Base-by-base conservation (phyloP, 2,888 invertebrate genomes). In the Eupithecia dodoneata region DNA sequence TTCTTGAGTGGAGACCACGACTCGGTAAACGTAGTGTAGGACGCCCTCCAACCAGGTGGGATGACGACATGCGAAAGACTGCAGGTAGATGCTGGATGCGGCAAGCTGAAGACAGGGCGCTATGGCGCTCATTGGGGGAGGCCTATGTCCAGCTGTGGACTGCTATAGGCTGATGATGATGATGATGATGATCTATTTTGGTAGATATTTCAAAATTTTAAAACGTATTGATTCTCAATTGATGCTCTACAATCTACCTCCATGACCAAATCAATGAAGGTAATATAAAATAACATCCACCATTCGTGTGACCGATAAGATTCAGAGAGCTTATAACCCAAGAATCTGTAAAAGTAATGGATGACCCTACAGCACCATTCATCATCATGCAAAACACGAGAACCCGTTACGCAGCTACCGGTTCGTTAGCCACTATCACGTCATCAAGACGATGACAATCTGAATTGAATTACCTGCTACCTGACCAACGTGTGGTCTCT, bases 371-470 rank as follows among this genome's bases (percentile, higher is more conserved):
- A 80, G 78, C 85, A 87, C 86, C 87, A 87, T 87, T 87, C 84
- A 87, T 87, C 86, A 84, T 85, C 82, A 85, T 85, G 86, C 87
- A 83, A 87, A 87, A 87, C 87, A 83, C 82, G 80, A 84, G 78
- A 82, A 87, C 88, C 91, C 90, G 92, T 90, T 91, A 91, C 83
- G 74, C 85, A 67, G 93, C 93, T 93, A 94, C 93, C 87, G 90
- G 85, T 94, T 94, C 94, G 94, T 95, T 94, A 94, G 91, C 87
- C 79, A 81, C 88, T 93, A 94, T 94, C 94, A 90, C 91, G 89
- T 93, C 92, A 94, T 94, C 93, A 88, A 87, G 87, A 90, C 90
- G 94, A 95, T 94, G 95, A 95, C 95, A 95, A 95, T 95, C 95
- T 92, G 90, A 92, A 93, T 95, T 93, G 93, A 94, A 94, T 93